A percentile compares a stretch with the other conserved stretches of the same genome.
phyloP scores from a whole-genome alignment of 2,888 invertebrate genomes.

The Sminthurides aquaticus region DNA sequence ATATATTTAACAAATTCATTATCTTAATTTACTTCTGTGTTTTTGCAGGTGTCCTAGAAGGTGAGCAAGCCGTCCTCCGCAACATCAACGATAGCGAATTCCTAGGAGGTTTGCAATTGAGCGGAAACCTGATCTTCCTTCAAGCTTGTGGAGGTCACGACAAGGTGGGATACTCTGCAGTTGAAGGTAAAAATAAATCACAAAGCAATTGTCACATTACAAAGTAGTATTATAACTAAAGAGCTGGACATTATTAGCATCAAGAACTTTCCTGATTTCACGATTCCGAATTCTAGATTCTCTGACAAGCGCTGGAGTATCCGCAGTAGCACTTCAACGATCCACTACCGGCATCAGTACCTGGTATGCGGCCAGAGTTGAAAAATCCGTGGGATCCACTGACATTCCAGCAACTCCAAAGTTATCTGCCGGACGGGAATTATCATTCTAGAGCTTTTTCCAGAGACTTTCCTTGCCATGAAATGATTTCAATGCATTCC shows the following conservation, averaged over 20 bases:
- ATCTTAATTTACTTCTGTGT: not conserved
- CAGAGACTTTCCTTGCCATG: too few species aligned
- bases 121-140: conserved; percentile 42
- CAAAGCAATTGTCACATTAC: too few species aligned
- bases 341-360: conserved; percentile 26
- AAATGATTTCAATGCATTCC: conserved; percentile 5
- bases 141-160: conserved; percentile 29
- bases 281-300: conserved; percentile 22
- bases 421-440: conserved; percentile 9
- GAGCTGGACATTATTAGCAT: too few species aligned
- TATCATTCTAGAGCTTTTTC: conserved; percentile 19
- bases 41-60: conserved; percentile 28
- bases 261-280: not conserved
- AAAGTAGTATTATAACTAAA: too few species aligned
- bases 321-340: conserved; percentile 31
- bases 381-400: not conserved
- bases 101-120: conserved; percentile 40
- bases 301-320: conserved; percentile 29
- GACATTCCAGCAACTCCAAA: conserved; percentile 10
- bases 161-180: conserved; percentile 30
- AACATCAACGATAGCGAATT: conserved; percentile 41
- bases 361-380: conserved; percentile 35
- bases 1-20: not conserved
- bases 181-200: conserved; percentile 30
- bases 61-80: conserved; percentile 33